phyloP scores from a whole-genome alignment of 2,888 invertebrate species.

The Aplocera efformata region DNA sequence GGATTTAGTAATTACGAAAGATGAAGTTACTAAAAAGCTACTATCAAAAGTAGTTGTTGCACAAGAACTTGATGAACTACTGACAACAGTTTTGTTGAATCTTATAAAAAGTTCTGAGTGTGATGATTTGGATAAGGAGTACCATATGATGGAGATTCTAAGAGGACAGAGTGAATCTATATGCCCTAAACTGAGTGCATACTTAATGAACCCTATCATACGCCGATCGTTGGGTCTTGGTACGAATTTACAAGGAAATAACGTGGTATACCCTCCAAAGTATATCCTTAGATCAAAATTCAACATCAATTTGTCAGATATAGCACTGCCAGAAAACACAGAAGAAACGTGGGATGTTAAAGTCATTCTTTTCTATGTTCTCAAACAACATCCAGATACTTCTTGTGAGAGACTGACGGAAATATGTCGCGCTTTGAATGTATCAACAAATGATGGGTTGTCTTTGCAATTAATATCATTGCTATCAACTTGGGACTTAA shows the following conservation, averaged over 20 bases:
- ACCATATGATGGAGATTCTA: slow-evolving; percentile 52
- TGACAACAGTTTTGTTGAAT: slow-evolving; percentile 55
- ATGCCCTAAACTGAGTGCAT: slow-evolving; percentile 46
- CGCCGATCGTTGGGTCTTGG: slow-evolving; percentile 52
- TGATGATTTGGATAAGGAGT: slow-evolving; percentile 40
- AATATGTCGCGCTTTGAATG: slow-evolving; percentile 59
- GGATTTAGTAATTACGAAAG: slow-evolving; percentile 34
- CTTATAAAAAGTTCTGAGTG: slow-evolving; percentile 43
- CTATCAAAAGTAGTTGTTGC: slow-evolving; percentile 52
- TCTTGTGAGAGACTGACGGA: slow-evolving; percentile 53
- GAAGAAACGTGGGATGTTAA: slow-evolving; percentile 75
- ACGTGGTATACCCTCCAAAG: slow-evolving; percentile 59
- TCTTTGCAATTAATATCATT: slow-evolving; percentile 65
- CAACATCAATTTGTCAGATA: slow-evolving; percentile 64
- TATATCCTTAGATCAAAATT: slow-evolving; percentile 65
- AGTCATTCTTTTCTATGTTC: slow-evolving; percentile 65
- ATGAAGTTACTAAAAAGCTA: slow-evolving; percentile 46
- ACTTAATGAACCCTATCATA: slow-evolving; percentile 50
- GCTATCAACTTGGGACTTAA: slow-evolving; percentile 64
- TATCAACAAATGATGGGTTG: slow-evolving; percentile 62
- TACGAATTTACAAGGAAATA: slow-evolving; percentile 45
- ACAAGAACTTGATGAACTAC: slow-evolving; percentile 62
- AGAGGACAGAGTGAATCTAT: slow-evolving; percentile 58
- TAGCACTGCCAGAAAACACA: slow-evolving; percentile 62
- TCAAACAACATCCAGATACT: slow-evolving; percentile 58